Evolutionary conservation across 2,888 invertebrate species (phyloP).

Genomic region (Caenorhabditis virilis): DNA sequence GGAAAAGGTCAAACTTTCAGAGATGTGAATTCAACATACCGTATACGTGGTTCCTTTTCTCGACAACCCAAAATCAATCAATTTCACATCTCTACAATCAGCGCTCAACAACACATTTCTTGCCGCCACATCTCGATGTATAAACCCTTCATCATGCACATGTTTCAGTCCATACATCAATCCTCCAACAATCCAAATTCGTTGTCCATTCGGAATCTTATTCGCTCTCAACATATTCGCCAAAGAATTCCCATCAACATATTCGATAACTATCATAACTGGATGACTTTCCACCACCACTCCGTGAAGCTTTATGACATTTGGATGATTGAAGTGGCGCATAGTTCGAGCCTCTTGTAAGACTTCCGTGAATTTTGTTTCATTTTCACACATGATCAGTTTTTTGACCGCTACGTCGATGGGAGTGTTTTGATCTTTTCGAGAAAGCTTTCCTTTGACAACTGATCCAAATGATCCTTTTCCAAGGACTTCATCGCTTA

Average conservation of each 20-base stretch:
- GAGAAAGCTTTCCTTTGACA: conserved; percentile 9
- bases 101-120: conserved; percentile 22
- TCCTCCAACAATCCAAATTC: conserved; percentile 15
- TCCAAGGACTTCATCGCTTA: neutral
- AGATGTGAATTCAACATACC: too few relatives aligned
- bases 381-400: neutral
- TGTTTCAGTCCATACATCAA: conserved; percentile 14
- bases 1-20: too few relatives aligned
- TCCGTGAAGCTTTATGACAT: conserved; percentile 19
- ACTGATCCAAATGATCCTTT: conserved; percentile 23
- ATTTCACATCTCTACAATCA: conserved; percentile 16
- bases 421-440: neutral
- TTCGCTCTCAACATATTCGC: conserved; percentile 4
- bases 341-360: conserved; percentile 16
- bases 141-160: conserved; percentile 14
- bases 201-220: conserved; percentile 2
- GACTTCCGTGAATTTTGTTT: conserved; percentile 7
- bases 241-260: conserved; percentile 15
- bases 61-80: conserved; percentile 27
- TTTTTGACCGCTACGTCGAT: conserved; percentile 17
- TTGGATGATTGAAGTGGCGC: conserved; percentile 12
- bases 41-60: conserved; percentile 6
- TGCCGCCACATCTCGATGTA: conserved; percentile 32
- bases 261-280: conserved; percentile 19
- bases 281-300: conserved; percentile 24